These are phyloP conservation scores for Microctenopoma lineatum DNA, from an alignment of 2,797 vertebrate species.

Conservation along the genomic window DNA sequence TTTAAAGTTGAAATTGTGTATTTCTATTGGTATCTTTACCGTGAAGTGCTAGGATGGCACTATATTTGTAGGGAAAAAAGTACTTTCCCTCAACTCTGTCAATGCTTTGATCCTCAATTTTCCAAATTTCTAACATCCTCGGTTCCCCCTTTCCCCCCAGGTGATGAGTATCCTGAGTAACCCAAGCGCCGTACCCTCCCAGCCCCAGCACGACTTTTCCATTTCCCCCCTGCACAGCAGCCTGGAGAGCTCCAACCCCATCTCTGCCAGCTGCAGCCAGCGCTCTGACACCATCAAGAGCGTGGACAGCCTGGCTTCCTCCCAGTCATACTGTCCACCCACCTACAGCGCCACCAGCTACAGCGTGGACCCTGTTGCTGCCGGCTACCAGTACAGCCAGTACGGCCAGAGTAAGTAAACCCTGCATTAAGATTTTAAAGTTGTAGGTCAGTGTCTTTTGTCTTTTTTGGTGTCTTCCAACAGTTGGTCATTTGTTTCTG, in stretches of 20 bases:
- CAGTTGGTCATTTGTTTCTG: background rate
- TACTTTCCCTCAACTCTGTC: conserved; percentile 68
- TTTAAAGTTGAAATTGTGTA: conserved; percentile 69
- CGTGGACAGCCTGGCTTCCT: conserved; percentile 93
- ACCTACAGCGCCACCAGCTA: conserved; percentile 97
- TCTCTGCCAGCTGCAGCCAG: conserved; percentile 98
- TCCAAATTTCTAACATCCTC: conserved; percentile 71
- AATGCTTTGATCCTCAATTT: conserved; percentile 74
- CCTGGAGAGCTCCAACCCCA: conserved; percentile 92
- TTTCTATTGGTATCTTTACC: conserved; percentile 64
- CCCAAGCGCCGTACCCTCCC: conserved; percentile 89
- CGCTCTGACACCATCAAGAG: conserved; percentile 95
- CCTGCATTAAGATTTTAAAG: background rate
- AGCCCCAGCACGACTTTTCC: conserved; percentile 96
- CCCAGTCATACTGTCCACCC: conserved; percentile 97
- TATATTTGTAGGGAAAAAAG: conserved; percentile 65
- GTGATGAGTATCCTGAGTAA: conserved; percentile 98
- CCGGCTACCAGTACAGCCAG: conserved; percentile 97
- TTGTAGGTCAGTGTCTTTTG: conserved; percentile 1
- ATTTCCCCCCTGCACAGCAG: conserved; percentile 95
- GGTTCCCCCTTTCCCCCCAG: conserved; percentile 77
- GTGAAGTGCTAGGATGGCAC: conserved; percentile 63
- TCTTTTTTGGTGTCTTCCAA: background rate
- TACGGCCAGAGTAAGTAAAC: conserved; percentile 94
- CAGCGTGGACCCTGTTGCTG: conserved; percentile 95